Evolutionary conservation across 1,140 invertebrate species (phyloP).

Genomic region (Trigoniulus corallinus): DNA sequence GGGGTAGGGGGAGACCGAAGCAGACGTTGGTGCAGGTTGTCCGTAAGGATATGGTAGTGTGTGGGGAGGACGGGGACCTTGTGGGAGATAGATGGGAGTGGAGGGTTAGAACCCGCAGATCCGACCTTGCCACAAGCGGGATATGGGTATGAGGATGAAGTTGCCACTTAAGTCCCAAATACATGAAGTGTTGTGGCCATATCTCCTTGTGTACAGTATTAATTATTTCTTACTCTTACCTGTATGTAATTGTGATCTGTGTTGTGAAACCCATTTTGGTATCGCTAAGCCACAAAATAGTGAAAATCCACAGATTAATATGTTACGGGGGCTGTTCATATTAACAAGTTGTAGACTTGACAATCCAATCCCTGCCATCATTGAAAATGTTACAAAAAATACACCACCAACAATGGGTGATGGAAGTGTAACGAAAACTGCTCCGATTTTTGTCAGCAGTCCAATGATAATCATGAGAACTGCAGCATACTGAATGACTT

Average conservation of each 20-base stretch:
- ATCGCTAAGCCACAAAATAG: constrained; percentile 24
- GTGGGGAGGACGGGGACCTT: no score
- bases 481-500: constrained; percentile 52
- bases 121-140: no score
- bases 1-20: no score
- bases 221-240: no score
- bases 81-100: no score
- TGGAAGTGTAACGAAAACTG: constrained; percentile 27
- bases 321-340: constrained; percentile 24
- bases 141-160: no score
- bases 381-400: constrained; percentile 72
- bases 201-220: no score
- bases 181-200: no score
- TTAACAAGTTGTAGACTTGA: constrained; percentile 26
- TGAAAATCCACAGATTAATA: constrained; percentile 26
- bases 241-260: constrained; percentile 19
- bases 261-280: constrained; percentile 21
- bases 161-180: no score
- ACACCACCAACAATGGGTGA: constrained; percentile 42
- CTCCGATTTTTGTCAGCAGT: constrained; percentile 19
- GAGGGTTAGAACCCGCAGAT: no score
- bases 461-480: constrained; percentile 20
- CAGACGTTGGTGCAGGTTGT: no score
- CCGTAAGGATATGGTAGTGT: no score
- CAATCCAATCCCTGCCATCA: constrained; percentile 58